Evolutionary conservation across 2,797 vertebrate genomes (phyloP).

Genomic region (Heteromormyrus szaboi): DNA sequence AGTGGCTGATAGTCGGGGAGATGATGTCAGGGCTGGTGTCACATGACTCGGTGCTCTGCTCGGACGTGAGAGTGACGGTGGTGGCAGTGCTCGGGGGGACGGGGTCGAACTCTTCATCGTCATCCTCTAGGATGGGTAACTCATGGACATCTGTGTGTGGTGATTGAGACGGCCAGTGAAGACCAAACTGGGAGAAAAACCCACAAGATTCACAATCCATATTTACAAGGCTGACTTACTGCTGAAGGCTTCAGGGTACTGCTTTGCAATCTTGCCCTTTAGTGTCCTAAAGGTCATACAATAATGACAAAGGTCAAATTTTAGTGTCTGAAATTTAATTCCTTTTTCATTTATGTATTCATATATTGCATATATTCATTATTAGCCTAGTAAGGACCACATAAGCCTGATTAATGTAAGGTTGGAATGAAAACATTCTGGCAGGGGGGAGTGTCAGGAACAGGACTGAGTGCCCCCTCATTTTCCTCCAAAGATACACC

Average conservation of each 20-base stretch:
- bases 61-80: slow-evolving; percentile 76
- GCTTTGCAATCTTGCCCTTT: slow-evolving; percentile 88
- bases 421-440: neutral
- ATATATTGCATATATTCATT: neutral
- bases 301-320: neutral
- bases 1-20: slow-evolving; percentile 75
- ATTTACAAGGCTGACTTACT: slow-evolving; percentile 67
- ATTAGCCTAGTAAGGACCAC: neutral
- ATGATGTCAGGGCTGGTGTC: slow-evolving; percentile 87
- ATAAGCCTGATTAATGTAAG: neutral
- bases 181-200: neutral
- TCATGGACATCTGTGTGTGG: slow-evolving; percentile 71
- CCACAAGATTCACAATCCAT: neutral
- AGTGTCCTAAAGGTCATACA: slow-evolving; percentile 63
- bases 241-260: slow-evolving; percentile 91
- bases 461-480: neutral
- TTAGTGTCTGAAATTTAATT: neutral
- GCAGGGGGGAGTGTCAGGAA: neutral
- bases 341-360: neutral
- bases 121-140: slow-evolving; percentile 72
- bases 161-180: neutral
- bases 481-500: neutral
- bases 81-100: slow-evolving; percentile 72
- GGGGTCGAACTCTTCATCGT: slow-evolving; percentile 81
- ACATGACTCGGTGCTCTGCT: slow-evolving; percentile 90